Evolutionary conservation across 2,113 vertebrate genomes (phyloP).

Genomic region (Puffinus mauretanicus): DNA sequence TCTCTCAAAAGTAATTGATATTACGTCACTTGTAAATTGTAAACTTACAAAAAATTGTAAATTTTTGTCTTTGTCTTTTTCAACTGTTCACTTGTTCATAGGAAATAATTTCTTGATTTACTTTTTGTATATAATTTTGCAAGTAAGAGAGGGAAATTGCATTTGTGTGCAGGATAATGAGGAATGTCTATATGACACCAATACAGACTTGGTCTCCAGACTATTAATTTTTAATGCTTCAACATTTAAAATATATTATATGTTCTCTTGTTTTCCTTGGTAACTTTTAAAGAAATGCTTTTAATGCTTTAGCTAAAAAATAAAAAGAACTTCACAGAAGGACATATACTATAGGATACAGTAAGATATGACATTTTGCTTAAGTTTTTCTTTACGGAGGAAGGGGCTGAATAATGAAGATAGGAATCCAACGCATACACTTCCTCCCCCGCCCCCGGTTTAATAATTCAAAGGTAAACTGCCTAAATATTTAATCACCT

Average conservation of each 20-base stretch:
- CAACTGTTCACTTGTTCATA: neutral
- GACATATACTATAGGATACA: neutral
- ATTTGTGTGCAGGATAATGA: neutral
- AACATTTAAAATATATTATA: neutral
- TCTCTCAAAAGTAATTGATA: neutral
- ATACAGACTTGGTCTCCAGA: neutral
- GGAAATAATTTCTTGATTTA: neutral
- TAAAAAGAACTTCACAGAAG: neutral
- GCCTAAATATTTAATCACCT: conserved; percentile 6
- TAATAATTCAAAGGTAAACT: conserved; percentile 13
- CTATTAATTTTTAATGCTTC: neutral
- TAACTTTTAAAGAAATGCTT: neutral
- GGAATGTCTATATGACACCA: neutral
- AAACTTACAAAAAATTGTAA: neutral
- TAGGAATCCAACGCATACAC: neutral
- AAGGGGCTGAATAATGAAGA: neutral
- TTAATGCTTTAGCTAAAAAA: neutral
- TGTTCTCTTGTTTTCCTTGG: neutral
- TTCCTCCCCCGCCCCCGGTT: neutral
- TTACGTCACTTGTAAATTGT: neutral
- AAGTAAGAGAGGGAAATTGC: neutral
- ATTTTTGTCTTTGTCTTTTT: neutral
- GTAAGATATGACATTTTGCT: neutral
- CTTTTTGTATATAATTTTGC: neutral
- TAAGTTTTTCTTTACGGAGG: neutral